These are phyloP conservation scores for Phoxinus dragarum DNA, from an alignment of 2,797 vertebrate species.

Conservation along the genomic window DNA sequence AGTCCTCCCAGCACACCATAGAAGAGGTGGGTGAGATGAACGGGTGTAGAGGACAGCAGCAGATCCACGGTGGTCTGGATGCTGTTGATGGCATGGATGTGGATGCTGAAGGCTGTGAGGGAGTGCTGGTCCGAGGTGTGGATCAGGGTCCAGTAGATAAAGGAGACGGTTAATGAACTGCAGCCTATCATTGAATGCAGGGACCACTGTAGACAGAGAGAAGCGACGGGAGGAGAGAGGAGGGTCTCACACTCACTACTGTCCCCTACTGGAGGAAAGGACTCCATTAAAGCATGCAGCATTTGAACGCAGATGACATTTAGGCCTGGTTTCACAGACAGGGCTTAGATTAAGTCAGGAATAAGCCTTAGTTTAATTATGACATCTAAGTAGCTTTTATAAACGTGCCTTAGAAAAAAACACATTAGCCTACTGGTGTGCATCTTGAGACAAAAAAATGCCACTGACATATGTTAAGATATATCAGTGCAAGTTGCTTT, in stretches of 20 bases:
- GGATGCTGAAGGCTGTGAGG: slow-evolving; percentile 51
- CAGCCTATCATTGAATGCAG: slow-evolving; percentile 47
- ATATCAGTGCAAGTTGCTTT: too few species aligned
- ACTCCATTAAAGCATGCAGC: not conserved
- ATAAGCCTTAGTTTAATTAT: too few species aligned
- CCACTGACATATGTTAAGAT: too few species aligned
- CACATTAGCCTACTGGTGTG: too few species aligned
- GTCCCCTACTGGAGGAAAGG: slow-evolving; percentile 29
- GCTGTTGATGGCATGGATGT: slow-evolving; percentile 58
- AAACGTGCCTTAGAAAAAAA: too few species aligned
- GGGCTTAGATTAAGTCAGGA: too few species aligned
- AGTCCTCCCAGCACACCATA: slow-evolving; percentile 33
- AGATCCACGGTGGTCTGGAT: slow-evolving; percentile 55
- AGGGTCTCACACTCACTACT: not conserved
- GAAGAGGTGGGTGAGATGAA: slow-evolving; percentile 56
- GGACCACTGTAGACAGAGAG: slow-evolving; percentile 57
- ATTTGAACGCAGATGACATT: too few species aligned
- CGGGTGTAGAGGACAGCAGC: slow-evolving; percentile 50
- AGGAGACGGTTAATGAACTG: slow-evolving; percentile 45
- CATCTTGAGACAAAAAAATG: too few species aligned
- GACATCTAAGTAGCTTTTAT: too few species aligned
- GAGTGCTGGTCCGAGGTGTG: slow-evolving; percentile 17
- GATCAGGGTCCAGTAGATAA: slow-evolving; percentile 58
- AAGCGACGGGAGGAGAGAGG: slow-evolving; percentile 25
- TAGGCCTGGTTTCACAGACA: too few species aligned